phyloP scores from a whole-genome alignment of 2,113 vertebrate species.

The Etheostoma cragini region DNA sequence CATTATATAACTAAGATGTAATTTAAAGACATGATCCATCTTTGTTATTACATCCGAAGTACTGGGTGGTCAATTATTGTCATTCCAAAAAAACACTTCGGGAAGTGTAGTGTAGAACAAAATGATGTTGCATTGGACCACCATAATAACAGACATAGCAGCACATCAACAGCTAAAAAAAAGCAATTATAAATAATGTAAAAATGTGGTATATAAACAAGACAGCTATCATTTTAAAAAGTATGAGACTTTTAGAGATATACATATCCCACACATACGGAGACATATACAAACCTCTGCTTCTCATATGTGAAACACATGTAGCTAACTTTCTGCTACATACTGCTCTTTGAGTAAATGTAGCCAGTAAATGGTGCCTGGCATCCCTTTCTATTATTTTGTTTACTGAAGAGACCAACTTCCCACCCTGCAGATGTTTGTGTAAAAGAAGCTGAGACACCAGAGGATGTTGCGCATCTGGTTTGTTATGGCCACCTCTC shows the following conservation, averaged over 20 bases:
- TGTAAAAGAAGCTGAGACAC: constrained; percentile 10
- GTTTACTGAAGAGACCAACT: constrained; percentile 42
- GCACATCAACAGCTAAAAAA: too few relatives aligned
- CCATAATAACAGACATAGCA: too few relatives aligned
- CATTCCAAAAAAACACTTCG: too few relatives aligned
- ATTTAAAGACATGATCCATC: not conserved
- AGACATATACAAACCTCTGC: too few relatives aligned
- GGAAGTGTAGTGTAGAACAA: too few relatives aligned
- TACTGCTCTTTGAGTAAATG: not conserved
- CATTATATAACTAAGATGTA: not conserved
- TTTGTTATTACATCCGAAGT: not conserved
- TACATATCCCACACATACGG: too few relatives aligned
- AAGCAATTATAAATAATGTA: too few relatives aligned
- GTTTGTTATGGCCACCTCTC: constrained; percentile 32
- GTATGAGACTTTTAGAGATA: too few relatives aligned
- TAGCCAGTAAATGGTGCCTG: constrained; percentile 14
- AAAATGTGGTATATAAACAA: too few relatives aligned
- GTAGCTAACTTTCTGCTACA: not conserved
- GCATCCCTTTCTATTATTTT: constrained; percentile 21
- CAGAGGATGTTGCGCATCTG: constrained; percentile 51
- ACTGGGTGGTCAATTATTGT: not conserved
- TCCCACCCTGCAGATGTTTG: constrained; percentile 37
- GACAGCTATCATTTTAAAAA: too few relatives aligned
- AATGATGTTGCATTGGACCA: too few relatives aligned
- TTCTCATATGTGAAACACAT: constrained; percentile 3